A percentile compares a stretch with the other conserved stretches of the same genome.
phyloP scores from a whole-genome alignment of 2,797 vertebrate species.

The Lepidocolaptes lacrymiger region DNA sequence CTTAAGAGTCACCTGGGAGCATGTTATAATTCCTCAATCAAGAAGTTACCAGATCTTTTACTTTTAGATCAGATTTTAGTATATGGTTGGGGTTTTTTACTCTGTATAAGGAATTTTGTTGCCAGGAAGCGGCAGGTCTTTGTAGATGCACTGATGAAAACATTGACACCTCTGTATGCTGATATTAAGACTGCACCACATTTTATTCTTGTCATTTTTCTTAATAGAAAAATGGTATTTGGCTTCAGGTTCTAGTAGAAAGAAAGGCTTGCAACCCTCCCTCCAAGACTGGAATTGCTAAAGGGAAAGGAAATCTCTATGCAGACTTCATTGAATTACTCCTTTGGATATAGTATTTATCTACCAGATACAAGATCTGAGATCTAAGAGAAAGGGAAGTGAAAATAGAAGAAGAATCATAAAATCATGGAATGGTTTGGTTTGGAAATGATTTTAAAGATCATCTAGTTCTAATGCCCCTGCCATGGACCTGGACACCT shows the following conservation, averaged over 20 bases:
- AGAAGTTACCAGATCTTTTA: background rate
- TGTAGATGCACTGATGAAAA: background rate
- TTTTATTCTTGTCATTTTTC: background rate
- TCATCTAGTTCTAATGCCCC: background rate
- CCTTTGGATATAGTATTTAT: background rate
- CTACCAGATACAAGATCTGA: background rate
- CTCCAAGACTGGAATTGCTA: background rate
- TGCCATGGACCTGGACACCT: background rate
- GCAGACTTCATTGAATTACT: background rate
- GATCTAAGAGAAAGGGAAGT: background rate
- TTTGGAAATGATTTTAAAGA: background rate
- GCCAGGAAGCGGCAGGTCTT: background rate
- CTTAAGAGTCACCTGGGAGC: background rate
- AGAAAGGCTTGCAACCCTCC: background rate
- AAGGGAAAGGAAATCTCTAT: background rate
- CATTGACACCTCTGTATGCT: background rate
- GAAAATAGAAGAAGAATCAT: background rate
- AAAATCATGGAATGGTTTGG: background rate
- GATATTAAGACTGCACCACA: background rate
- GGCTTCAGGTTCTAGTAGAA: background rate
- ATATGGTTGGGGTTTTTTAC: background rate
- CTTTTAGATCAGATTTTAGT: background rate
- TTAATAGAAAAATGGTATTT: background rate
- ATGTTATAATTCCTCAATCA: background rate
- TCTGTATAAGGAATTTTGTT: background rate